Evolutionary conservation across 2,797 vertebrate species (phyloP).

Genomic region (Odontamblyopus rebecca): DNA sequence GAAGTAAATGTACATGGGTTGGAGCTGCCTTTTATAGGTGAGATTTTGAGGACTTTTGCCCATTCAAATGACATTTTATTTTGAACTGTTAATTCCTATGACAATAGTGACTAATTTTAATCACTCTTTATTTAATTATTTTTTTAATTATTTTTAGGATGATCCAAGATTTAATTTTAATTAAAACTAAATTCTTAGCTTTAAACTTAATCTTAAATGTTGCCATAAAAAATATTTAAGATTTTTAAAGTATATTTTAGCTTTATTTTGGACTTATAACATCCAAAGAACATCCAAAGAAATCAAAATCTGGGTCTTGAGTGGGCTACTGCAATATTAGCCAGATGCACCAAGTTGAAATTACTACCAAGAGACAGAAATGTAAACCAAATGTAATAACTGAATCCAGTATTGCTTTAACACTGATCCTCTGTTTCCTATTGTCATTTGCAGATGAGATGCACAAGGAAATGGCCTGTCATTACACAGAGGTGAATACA

Average conservation of each 20-base stretch:
- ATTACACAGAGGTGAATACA: conserved; percentile 11
- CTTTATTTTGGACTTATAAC: not conserved
- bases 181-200: no score
- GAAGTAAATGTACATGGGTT: not conserved
- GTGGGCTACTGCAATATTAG: not conserved
- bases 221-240: no score
- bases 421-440: not conserved
- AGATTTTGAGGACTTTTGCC: no score
- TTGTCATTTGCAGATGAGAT: conserved; percentile 28
- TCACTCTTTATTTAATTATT: not conserved
- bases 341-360: not conserved
- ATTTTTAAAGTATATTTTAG: not conserved
- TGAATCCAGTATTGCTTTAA: conserved; percentile 4
- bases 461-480: conserved; percentile 20
- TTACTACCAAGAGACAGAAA: not conserved
- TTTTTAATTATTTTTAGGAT: no score
- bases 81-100: no score
- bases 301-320: not conserved
- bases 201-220: no score
- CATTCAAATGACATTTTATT: no score
- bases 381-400: conserved; percentile 8
- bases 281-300: no score
- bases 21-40: no score
- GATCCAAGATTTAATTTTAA: no score
- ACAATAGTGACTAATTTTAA: no score